A percentile compares a stretch with the other conserved stretches of the same genome.
Evolutionary conservation across 1,140 invertebrate species (phyloP).

Genomic region (Camponotus vicinus): DNA sequence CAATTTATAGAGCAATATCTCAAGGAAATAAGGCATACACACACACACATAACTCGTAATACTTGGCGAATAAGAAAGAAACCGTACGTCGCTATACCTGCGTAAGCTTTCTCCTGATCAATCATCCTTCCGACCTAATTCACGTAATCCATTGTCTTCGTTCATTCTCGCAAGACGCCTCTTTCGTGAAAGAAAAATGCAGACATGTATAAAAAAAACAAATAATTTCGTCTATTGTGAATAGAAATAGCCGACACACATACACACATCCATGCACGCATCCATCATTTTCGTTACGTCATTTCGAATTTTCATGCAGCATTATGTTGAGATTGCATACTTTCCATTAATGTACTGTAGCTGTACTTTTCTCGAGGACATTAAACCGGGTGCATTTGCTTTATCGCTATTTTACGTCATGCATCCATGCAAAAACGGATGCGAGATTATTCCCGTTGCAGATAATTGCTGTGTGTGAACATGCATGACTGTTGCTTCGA

Average conservation of each 20-base stretch:
- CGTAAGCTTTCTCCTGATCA: conserved; percentile 55
- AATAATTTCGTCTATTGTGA: conserved; percentile 8
- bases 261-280: too few species aligned
- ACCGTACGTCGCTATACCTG: neutral
- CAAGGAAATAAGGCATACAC: conserved; percentile 2
- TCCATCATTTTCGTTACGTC: neutral
- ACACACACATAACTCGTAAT: neutral
- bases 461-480: neutral
- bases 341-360: neutral
- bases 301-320: conserved; percentile 8
- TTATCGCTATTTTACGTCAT: conserved; percentile 30
- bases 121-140: conserved; percentile 55
- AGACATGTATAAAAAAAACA: conserved; percentile 2
- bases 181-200: neutral
- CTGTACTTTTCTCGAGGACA: conserved; percentile 6
- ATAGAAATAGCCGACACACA: neutral
- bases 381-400: conserved; percentile 38
- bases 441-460: conserved; percentile 32
- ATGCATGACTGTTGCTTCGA: neutral
- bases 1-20: conserved; percentile 27
- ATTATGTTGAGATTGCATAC: neutral
- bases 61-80: conserved; percentile 28
- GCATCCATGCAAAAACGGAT: conserved; percentile 42
- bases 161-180: conserved; percentile 39
- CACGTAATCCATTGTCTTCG: conserved; percentile 54